These are phyloP conservation scores for Ericerus pela DNA, from an alignment of 1,140 invertebrate genomes.

Conservation along the genomic window DNA sequence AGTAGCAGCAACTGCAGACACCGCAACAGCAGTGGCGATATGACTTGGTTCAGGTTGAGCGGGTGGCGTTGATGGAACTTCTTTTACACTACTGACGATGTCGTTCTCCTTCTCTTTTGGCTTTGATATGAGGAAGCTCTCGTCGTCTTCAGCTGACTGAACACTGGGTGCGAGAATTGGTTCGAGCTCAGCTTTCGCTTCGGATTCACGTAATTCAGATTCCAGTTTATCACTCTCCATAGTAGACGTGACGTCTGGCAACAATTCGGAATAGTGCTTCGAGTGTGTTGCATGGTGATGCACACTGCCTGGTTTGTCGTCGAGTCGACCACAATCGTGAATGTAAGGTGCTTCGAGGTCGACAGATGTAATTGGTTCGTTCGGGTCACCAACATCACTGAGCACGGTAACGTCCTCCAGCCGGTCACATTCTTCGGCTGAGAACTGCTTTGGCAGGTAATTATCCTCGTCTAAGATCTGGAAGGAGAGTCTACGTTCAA, in stretches of 20 bases:
- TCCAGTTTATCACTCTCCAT: conserved; percentile 3
- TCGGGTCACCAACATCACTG: too few relatives aligned
- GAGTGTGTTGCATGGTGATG: not conserved
- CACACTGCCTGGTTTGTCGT: not conserved
- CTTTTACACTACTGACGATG: too few relatives aligned
- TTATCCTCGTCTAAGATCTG: too few relatives aligned
- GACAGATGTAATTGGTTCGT: not conserved
- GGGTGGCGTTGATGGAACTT: too few relatives aligned
- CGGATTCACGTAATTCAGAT: not conserved
- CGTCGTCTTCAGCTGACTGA: too few relatives aligned
- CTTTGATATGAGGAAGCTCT: too few relatives aligned
- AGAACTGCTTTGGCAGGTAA: too few relatives aligned
- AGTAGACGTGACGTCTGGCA: not conserved
- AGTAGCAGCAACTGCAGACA: not conserved
- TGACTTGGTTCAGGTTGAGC: not conserved
- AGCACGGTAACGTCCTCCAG: too few relatives aligned
- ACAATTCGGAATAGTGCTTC: not conserved
- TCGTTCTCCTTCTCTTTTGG: too few relatives aligned
- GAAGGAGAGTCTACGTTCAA: too few relatives aligned
- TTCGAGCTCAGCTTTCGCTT: not conserved
- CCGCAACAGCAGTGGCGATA: not conserved
- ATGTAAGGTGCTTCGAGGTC: not conserved
- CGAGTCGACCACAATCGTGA: not conserved
- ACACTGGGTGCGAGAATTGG: not conserved
- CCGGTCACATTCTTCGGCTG: too few relatives aligned